A percentile compares a stretch with the other conserved stretches of the same genome.
Evolutionary conservation across 2,113 vertebrate genomes (phyloP).

Genomic region (Chunga burmeisteri): DNA sequence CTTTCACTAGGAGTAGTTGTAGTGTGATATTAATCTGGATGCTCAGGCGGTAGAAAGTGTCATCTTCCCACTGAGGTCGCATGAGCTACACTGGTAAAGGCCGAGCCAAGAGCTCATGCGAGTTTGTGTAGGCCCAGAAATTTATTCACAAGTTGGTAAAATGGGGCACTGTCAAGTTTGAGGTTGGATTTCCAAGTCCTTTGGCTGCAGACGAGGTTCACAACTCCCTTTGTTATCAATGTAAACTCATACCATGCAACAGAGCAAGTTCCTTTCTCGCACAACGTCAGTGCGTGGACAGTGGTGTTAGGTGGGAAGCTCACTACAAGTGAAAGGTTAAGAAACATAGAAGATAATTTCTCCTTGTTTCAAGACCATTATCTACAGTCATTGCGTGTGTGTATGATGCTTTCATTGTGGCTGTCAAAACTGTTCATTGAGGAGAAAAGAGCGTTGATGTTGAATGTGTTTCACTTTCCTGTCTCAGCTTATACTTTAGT

Average conservation of each 20-base stretch:
- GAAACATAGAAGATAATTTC: neutral
- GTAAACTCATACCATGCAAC: neutral
- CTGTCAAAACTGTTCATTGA: neutral
- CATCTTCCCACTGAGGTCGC: neutral
- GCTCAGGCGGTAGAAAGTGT: neutral
- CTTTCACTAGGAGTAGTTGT: neutral
- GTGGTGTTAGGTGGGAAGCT: neutral
- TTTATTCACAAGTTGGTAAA: neutral
- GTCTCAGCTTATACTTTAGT: neutral
- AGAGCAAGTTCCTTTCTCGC: neutral
- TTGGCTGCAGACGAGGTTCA: neutral
- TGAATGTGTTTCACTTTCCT: neutral
- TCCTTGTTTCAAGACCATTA: neutral
- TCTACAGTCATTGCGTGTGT: neutral
- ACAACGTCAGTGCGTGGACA: rapidly evolving
- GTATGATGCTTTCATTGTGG: neutral
- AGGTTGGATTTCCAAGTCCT: neutral
- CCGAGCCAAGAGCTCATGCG: neutral
- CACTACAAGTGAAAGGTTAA: neutral
- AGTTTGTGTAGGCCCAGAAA: neutral
- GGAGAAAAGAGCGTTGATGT: neutral
- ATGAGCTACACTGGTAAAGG: neutral
- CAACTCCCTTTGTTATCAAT: neutral
- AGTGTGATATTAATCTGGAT: neutral
- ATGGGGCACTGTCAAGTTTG: neutral